phyloP scores from a whole-genome alignment of 2,113 vertebrate species.

The Scytalopus superciliaris region DNA sequence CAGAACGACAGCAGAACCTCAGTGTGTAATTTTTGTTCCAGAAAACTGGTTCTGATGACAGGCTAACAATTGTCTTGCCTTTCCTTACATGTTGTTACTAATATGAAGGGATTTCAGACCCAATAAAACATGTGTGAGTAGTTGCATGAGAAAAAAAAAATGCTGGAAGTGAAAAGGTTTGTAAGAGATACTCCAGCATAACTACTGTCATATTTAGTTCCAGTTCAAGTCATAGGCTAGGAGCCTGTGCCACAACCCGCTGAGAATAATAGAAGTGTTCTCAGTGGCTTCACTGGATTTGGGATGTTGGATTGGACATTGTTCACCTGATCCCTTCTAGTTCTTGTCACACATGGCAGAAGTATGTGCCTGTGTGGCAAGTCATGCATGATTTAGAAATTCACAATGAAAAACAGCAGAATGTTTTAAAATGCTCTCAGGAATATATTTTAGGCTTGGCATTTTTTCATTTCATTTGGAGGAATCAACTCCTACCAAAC shows the following conservation, averaged over 20 bases:
- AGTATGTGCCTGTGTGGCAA: neutral
- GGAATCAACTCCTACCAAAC: neutral
- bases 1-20: neutral
- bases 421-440: neutral
- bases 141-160: neutral
- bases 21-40: neutral
- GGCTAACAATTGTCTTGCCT: neutral
- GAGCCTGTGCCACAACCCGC: neutral
- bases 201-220: neutral
- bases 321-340: neutral
- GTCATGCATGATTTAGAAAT: neutral
- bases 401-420: neutral
- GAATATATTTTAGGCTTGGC: neutral
- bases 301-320: neutral
- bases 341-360: neutral
- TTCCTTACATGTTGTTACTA: neutral
- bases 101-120: neutral
- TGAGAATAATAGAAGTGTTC: neutral
- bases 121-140: neutral
- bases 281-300: neutral
- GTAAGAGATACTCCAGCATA: accelerated
- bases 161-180: neutral
- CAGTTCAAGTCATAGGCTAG: neutral
- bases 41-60: neutral
- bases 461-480: neutral